phyloP scores from a whole-genome alignment of 2,888 invertebrate species.

The Agrochola macilenta region DNA sequence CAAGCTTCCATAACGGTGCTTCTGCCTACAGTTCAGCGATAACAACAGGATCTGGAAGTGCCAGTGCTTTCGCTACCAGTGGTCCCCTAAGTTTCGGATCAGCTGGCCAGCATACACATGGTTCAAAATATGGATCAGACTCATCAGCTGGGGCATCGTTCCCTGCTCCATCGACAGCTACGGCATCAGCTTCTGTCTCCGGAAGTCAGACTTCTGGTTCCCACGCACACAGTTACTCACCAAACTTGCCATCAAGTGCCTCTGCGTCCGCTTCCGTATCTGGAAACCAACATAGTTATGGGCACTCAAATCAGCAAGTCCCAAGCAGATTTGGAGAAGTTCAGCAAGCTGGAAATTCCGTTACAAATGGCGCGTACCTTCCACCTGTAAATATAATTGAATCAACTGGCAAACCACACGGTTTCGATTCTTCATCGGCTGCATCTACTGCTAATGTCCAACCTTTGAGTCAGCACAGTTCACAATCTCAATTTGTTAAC shows the following conservation, averaged over 20 bases:
- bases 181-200: conserved; percentile 38
- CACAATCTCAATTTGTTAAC: conserved; percentile 15
- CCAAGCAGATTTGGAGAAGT: conserved; percentile 44
- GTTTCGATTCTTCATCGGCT: conserved; percentile 4
- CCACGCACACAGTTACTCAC: background rate
- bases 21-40: conserved; percentile 54
- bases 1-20: background rate
- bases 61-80: conserved; percentile 60
- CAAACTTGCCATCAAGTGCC: conserved; percentile 30
- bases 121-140: conserved; percentile 26
- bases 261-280: conserved; percentile 26
- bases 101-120: conserved; percentile 13
- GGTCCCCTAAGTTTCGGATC: conserved; percentile 39
- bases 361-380: background rate
- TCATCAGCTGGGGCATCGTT: conserved; percentile 37
- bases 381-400: conserved; percentile 9
- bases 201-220: conserved; percentile 22
- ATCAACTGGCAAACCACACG: background rate
- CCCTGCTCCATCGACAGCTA: conserved; percentile 28
- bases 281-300: conserved; percentile 13
- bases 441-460: conserved; percentile 8
- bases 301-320: conserved; percentile 28
- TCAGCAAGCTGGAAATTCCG: conserved; percentile 17
- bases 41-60: conserved; percentile 54
- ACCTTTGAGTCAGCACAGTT: conserved; percentile 21